These are phyloP conservation scores for Phainopepla nitens DNA, from an alignment of 2,113 vertebrate species.

Conservation along the genomic window DNA sequence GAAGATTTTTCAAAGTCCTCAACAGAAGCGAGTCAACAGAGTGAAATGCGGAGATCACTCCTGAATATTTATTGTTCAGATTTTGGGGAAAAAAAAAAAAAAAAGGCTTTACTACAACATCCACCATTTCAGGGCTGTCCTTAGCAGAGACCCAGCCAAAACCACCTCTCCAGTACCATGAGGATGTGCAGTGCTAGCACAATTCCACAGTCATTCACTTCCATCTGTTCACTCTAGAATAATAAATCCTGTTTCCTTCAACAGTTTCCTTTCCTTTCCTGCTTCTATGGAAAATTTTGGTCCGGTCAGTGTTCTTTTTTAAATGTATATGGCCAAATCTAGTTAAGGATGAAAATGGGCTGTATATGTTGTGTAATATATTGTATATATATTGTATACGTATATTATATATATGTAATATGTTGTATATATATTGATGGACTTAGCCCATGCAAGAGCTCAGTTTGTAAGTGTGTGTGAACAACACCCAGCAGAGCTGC, in stretches of 20 bases:
- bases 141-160: background rate
- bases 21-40: background rate
- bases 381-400: no score
- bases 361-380: background rate
- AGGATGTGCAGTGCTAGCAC: background rate
- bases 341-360: background rate
- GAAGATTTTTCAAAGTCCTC: background rate
- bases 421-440: background rate
- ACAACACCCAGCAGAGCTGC: background rate
- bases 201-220: background rate
- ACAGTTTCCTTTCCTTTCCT: background rate
- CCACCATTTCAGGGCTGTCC: background rate
- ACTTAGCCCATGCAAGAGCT: background rate
- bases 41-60: rapidly evolving
- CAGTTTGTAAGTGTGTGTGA: background rate
- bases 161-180: background rate
- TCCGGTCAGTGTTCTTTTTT: background rate
- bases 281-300: background rate
- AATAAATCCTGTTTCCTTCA: background rate
- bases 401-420: no score
- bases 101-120: background rate
- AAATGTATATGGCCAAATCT: background rate
- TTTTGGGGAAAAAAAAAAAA: background rate
- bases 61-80: background rate
- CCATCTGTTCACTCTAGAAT: background rate